Evolutionary conservation across 2,888 invertebrate genomes (phyloP), one percentile per base, ranked within the genome.

Genomic region (Onthophagus sagittarius): DNA sequence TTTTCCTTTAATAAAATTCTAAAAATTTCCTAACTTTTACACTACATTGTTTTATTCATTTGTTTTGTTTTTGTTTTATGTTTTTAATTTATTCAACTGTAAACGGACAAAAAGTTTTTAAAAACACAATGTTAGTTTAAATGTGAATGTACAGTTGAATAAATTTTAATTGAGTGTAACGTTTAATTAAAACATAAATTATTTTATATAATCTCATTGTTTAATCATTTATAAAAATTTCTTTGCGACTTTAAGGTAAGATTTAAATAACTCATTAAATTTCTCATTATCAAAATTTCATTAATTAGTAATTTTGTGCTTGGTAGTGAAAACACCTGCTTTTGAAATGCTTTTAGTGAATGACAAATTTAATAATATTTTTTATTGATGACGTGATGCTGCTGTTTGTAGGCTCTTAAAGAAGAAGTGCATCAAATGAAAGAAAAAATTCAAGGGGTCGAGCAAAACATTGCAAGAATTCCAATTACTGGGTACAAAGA

Each of bases 401-500:
- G 31, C 63, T 70, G 64, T 72, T 75, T 72, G 15, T 75, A 75
- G 75, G 73, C 67, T 39, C 72, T 75, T 13, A 15, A 67, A 11
- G 62, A 73, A 14, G 75, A 73, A 39, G 63, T 75, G 2, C 72
- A 73, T 0, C 62, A 72, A 31, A 65, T 75, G 9, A 70, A 15
- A 7, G 72, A 33, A 14, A 72, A 73, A 65, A 14, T 80, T 70
- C 81, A 86, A 86, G 85, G 83, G 63, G 81, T 87, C 65, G 82
- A 83, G 76, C 85, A 84, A 71, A 91, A 92, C 85, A 88, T 94
- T 79, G 88, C 89, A 73, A 89, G 89, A 81, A 88, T 94, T 78
- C 93, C 94, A 14, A 88, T 89, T 78, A 90, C 90, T 82, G 93
- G 90, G 83, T 89, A 93, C 79, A 89, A 90, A 77, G 88, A 90